Base-by-base conservation (phyloP, 2,113 vertebrate species). In the Plestiodon gilberti region DNA sequence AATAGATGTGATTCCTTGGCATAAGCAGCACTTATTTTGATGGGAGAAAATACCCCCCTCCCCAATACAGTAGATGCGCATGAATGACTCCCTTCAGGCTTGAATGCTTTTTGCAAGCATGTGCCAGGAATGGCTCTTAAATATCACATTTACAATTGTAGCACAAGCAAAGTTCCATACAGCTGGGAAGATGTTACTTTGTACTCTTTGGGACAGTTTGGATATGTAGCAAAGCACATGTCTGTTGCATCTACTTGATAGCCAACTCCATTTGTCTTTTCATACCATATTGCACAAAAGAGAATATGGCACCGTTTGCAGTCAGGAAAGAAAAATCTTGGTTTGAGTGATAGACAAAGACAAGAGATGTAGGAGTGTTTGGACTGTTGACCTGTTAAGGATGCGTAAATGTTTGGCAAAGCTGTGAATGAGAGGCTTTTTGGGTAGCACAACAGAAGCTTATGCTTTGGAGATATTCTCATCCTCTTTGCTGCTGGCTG, bases 391-490 rank as follows among this genome's bases (percentile, higher is more conserved):
- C 55, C 59, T 55, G 15, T 79, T 74, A 17, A 40, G 84, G 65
- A 43, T 14, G 82, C 71, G 35, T 85, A 71, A 86, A 76, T 83
- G 70, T 87, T 86, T 79, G 80, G 75, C 82, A 89, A 71, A 89
- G 81, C 82, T 85, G 1, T 59, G 85, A 83, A 71, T 33, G 14
- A 64, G 83, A 87, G 69, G 59, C 28, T 28, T 3, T 28, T 87
- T 83, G 80, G 61, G 13, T 13, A 59, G 67, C 73, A 62, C 25
- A 69, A 70, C 4, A 85, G 25, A 8, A 1, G 22, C 62, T 97
- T 97, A 98, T 57, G 97, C 95, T 65, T 95, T 96, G n/a, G 96
- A 96, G 75, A 89, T 90, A 2, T 95, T 94, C 1, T 97, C 96
- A 3, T 97, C 95, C 3, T 98, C 96, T 92, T 90, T 93, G 78